These are phyloP conservation scores for Bubo scandiacus DNA, from an alignment of 2,113 vertebrate species.

Conservation along the genomic window DNA sequence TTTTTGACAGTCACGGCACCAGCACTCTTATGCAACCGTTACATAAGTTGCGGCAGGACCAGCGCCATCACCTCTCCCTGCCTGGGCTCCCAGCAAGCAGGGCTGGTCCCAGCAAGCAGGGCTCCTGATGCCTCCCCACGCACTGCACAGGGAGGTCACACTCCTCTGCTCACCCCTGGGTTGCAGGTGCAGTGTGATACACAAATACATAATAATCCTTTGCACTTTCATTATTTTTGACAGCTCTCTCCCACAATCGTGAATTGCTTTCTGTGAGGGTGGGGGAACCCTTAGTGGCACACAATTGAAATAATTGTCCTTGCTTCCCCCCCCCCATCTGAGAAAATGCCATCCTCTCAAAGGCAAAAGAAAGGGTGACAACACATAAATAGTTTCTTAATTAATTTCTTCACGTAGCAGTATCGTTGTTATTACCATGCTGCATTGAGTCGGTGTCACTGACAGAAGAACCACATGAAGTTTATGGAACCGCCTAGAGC, in stretches of 20 bases:
- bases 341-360: not conserved
- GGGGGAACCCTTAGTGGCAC: not conserved
- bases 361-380: not conserved
- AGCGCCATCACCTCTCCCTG: not conserved
- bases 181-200: not conserved
- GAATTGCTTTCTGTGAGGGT: not conserved
- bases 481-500: conserved; percentile 7
- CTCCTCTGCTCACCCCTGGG: not conserved
- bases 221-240: not conserved
- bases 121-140: not conserved
- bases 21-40: conserved; percentile 25
- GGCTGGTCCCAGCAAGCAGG: not conserved
- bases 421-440: not conserved
- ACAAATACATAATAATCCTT: not conserved
- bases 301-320: not conserved
- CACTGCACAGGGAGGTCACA: not conserved
- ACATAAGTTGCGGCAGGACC: not conserved
- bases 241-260: not conserved
- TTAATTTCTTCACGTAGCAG: not conserved
- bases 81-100: not conserved
- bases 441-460: not conserved
- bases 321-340: not conserved
- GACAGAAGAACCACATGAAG: conserved; percentile 37
- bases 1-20: conserved; percentile 5
- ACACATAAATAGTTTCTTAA: not conserved